Conservation (phyloP, 2,797 vertebrate species). For the Masticophis lateralis region DNA sequence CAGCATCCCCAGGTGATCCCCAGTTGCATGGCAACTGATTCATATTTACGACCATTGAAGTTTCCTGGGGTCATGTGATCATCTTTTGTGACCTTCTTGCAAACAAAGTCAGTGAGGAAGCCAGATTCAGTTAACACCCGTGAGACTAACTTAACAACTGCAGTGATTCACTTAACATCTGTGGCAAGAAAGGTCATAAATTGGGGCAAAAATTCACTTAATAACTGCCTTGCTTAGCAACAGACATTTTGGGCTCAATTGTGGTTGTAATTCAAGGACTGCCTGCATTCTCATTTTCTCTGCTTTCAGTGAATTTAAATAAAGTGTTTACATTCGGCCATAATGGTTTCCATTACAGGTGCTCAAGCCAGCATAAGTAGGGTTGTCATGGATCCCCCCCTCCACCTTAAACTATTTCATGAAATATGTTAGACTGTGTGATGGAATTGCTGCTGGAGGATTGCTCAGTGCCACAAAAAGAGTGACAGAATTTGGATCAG, state of each 20-base stretch:
- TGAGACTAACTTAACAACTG: not conserved
- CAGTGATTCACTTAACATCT: not conserved
- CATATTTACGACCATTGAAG: not conserved
- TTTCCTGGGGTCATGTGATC: not conserved
- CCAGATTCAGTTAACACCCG: not conserved
- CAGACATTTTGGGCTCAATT: not conserved
- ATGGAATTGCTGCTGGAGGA: not conserved
- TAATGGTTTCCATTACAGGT: not conserved
- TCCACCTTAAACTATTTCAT: not conserved
- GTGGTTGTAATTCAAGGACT: not conserved
- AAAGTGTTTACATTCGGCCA: not conserved
- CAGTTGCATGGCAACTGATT: not conserved
- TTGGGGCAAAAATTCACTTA: not conserved
- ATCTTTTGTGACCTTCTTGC: not conserved
- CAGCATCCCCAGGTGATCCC: not conserved
- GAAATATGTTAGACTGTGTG: not conserved
- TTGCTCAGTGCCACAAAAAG: not conserved
- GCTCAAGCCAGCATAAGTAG: not conserved
- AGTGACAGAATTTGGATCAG: not conserved
- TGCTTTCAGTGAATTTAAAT: not conserved
- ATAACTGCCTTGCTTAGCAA: not conserved
- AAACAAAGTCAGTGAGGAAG: not conserved
- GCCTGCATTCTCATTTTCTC: not conserved
- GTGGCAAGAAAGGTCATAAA: not conserved
- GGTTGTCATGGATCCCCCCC: not conserved